Base-by-base conservation (phyloP, 2,113 vertebrate genomes). In the Nansenia antarctica region DNA sequence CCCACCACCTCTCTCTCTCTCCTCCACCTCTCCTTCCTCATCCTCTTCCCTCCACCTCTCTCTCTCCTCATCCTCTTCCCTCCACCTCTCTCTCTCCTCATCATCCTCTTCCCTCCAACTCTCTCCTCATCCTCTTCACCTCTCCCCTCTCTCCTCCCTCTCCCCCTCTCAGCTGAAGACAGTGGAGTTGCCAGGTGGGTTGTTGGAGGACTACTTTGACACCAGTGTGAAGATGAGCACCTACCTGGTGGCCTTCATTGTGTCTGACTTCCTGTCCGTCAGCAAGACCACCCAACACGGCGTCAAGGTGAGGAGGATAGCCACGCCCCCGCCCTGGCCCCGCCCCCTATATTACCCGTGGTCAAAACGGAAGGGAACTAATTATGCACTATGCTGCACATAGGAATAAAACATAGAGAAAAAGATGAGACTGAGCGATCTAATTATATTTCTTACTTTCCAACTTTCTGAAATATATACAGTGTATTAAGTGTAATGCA, bases 171-270 rank as follows among this genome's bases (percentile, higher is more conserved):
- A 96, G 95, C 77, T 94, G 37, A 95, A 91, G 75, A 94, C 95
- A 0, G 72, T 94, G 58, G 75, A 62, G 29, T 7, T 97, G 37
- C 81, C 85, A 0, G 89, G 85, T 9, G 90, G 92, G 66, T 88
- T 98, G 45, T 73, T 95, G 39, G 94, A 98, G 78, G 96, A 98
- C 83, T 88, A 94, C 67, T 98, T 97, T 76, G 95, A 93, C 72
- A 90, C 91, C 65, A 94, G 90, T 1, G 93, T 98, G 9, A 95
- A 89, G 88, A 97, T 98, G 96, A 97, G 96, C 78, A 97, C 94
- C 0, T 98, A 98, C 84, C 87, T 98, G 12, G 92, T 97, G 76
- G 96, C 96, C 63, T 98, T 96, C 80, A 95, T 98, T 0, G 78
- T 98, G 73, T 96, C 92, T 0, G 96, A 97, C 80, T 98, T 98